A percentile compares a stretch with the other conserved stretches of the same genome.
These are phyloP conservation scores for Colius striatus DNA, from an alignment of 2,113 vertebrate species.

Conservation along the genomic window DNA sequence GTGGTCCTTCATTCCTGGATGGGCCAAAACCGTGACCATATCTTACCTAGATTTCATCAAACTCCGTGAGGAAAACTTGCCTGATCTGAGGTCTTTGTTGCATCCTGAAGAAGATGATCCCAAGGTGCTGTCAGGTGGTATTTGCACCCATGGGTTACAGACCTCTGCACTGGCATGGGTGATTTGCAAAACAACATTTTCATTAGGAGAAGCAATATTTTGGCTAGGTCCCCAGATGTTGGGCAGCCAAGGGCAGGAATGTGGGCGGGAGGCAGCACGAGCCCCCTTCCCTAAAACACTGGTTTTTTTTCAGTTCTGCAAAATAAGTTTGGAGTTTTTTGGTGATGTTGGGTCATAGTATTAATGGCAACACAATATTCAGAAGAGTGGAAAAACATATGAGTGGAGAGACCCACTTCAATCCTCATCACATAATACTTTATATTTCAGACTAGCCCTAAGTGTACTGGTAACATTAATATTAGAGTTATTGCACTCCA, in stretches of 20 bases:
- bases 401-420: not conserved
- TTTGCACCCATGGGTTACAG: not conserved
- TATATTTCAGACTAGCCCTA: constrained; percentile 1
- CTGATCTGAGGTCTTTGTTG: not conserved
- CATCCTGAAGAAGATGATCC: not conserved
- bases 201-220: not conserved
- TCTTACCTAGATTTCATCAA: not conserved
- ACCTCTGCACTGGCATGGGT: not conserved
- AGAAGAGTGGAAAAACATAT: not conserved
- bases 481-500: not conserved
- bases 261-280: not conserved
- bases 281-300: not conserved
- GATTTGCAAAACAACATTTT: not conserved
- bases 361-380: not conserved
- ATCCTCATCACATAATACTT: not conserved
- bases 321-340: not conserved
- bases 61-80: not conserved
- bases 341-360: not conserved
- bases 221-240: not conserved
- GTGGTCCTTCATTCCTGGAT: no score
- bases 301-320: not conserved
- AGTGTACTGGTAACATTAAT: not conserved
- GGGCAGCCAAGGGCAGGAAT: not conserved
- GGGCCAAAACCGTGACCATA: not conserved
- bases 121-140: not conserved